Percentiles rank a stretch among this genome's conserved stretches.
phyloP scores from a whole-genome alignment of 2,113 vertebrate species.

The Sarotherodon lohbergeri region DNA sequence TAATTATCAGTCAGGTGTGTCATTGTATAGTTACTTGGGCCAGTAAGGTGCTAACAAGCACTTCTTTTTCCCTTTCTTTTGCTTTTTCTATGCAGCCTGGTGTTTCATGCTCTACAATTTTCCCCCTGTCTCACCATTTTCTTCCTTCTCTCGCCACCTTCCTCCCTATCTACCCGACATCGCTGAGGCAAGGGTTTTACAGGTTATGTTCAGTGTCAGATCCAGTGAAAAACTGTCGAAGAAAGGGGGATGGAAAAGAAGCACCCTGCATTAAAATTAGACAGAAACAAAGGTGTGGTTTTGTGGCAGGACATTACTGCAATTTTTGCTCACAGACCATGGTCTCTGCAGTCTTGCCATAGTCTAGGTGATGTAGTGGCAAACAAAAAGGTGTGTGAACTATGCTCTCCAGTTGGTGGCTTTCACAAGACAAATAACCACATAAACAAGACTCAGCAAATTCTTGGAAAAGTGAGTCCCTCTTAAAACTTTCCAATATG shows the following conservation, averaged over 20 bases:
- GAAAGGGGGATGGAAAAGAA: conserved; percentile 20
- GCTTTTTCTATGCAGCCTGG: conserved; percentile 1
- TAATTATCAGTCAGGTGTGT: conserved; percentile 70
- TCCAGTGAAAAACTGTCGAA: conserved; percentile 49
- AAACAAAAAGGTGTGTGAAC: background rate
- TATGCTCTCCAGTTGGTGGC: background rate
- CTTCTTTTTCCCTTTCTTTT: background rate
- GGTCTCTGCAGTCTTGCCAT: background rate
- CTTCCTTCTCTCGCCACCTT: background rate
- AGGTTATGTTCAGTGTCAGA: conserved; percentile 50
- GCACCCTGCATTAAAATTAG: conserved; percentile 39
- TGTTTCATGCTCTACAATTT: background rate
- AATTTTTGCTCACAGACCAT: background rate
- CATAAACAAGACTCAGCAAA: background rate
- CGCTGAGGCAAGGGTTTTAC: conserved; percentile 58
- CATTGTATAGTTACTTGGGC: conserved; percentile 66
- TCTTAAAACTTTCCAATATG: background rate
- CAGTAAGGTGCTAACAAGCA: conserved; percentile 56
- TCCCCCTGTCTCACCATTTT: background rate
- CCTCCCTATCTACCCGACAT: background rate
- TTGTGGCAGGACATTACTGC: conserved; percentile 2
- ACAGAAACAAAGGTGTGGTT: conserved; percentile 32
- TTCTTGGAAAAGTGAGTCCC: background rate
- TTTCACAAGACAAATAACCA: background rate
- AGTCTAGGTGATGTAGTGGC: background rate